Conservation (phyloP, 2,888 invertebrate genomes). For the Chymomyza amoena region DNA sequence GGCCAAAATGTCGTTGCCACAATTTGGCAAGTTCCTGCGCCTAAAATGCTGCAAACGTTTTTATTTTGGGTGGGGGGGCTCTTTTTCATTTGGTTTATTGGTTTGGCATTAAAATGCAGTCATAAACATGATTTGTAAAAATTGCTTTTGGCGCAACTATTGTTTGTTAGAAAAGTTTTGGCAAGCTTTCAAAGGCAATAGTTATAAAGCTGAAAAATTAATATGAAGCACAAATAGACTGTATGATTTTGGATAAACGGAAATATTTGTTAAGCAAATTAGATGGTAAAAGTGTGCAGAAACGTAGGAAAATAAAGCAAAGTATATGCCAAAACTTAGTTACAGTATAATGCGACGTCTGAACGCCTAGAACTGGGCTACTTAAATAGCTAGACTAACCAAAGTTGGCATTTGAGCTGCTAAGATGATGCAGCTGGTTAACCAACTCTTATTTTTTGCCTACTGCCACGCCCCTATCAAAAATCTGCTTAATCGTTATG, state of each 20-base stretch:
- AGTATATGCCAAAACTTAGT: no score
- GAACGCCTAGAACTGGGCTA: no score
- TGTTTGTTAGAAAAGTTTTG: slow-evolving; percentile 52
- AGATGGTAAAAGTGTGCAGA: no score
- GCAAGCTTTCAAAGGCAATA: slow-evolving; percentile 43
- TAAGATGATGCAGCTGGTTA: no score
- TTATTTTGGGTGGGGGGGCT: no score
- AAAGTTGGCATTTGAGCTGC: no score
- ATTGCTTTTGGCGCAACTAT: slow-evolving; percentile 52
- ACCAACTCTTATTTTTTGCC: no score
- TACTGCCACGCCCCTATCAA: no score
- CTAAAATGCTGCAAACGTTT: slow-evolving; percentile 57
- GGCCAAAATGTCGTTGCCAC: slow-evolving; percentile 41
- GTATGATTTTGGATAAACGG: not conserved
- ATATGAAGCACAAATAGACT: slow-evolving; percentile 8
- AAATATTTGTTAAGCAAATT: slow-evolving; percentile 15
- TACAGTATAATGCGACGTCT: no score
- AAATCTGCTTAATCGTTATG: not conserved
- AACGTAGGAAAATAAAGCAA: not conserved
- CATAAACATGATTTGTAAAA: slow-evolving; percentile 53
- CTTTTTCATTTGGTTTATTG: slow-evolving; percentile 46
- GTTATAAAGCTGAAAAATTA: not conserved
- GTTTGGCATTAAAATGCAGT: slow-evolving; percentile 41
- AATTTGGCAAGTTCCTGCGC: slow-evolving; percentile 31
- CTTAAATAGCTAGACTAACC: no score